Percentiles rank a stretch among this genome's conserved stretches.
phyloP scores from a whole-genome alignment of 2,888 invertebrate genomes.

The Pardosa pseudoannulata region DNA sequence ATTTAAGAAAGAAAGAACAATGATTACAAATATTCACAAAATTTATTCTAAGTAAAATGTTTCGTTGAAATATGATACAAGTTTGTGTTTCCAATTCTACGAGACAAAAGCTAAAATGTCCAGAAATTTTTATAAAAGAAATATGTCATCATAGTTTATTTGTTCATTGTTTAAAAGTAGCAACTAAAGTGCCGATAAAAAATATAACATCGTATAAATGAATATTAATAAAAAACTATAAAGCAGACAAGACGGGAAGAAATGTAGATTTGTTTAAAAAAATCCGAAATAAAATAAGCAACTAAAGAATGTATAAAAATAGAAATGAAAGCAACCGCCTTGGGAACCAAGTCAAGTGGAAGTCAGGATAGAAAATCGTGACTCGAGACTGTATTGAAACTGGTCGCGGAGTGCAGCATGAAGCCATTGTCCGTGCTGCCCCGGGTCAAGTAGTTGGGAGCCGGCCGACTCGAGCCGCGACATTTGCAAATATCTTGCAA shows the following conservation, averaged over 20 bases:
- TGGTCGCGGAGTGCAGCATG: slow-evolving; percentile 62
- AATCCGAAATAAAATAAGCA: background rate
- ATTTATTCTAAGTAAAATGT: slow-evolving; percentile 14
- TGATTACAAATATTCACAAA: slow-evolving; percentile 17
- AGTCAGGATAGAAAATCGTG: slow-evolving; percentile 68
- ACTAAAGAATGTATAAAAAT: slow-evolving; percentile 7
- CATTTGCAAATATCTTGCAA: slow-evolving; percentile 68
- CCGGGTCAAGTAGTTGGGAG: slow-evolving; percentile 62
- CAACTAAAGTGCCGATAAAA: slow-evolving; percentile 11
- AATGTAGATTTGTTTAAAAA: background rate
- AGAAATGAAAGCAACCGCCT: background rate
- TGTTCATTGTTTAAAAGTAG: background rate
- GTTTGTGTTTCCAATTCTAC: background rate
- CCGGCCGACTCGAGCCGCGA: slow-evolving; percentile 68
- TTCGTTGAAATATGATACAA: slow-evolving; percentile 10
- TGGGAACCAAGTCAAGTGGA: background rate
- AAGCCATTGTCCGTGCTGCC: slow-evolving; percentile 66
- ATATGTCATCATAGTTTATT: background rate
- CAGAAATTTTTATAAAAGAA: background rate
- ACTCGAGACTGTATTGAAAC: slow-evolving; percentile 61
- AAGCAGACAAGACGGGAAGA: background rate
- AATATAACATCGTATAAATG: background rate
- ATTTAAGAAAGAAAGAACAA: background rate
- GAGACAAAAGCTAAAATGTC: background rate
- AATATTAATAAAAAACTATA: slow-evolving; percentile 15